phyloP scores from a whole-genome alignment of 2,113 vertebrate species.

The Sterrhoptilus dennistouni region DNA sequence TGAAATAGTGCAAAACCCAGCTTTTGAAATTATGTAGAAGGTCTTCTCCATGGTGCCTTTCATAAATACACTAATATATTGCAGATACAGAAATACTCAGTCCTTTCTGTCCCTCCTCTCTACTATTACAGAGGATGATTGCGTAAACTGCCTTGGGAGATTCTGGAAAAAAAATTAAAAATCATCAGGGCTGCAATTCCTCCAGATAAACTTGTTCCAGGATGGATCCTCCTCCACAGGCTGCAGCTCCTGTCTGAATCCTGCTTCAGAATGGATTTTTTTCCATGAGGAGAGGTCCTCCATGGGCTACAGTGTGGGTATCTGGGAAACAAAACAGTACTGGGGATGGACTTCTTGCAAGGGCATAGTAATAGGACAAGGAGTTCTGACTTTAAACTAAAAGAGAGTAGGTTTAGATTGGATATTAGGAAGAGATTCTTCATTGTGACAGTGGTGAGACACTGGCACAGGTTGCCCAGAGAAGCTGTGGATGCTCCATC shows the following conservation, averaged over 20 bases:
- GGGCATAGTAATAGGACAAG: neutral
- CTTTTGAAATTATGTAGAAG: neutral
- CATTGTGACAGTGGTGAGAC: neutral
- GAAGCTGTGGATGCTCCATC: neutral
- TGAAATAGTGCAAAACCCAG: neutral
- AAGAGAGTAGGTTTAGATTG: neutral
- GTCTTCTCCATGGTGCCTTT: neutral
- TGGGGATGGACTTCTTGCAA: neutral
- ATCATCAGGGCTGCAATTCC: neutral
- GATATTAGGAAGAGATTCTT: neutral
- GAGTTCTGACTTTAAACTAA: neutral
- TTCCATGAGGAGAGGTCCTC: neutral
- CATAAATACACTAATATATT: neutral
- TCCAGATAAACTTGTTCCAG: neutral
- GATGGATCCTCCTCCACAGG: neutral
- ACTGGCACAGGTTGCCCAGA: neutral
- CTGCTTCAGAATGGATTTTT: neutral
- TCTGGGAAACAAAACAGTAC: fast-evolving
- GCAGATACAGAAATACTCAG: neutral
- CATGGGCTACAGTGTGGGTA: no score
- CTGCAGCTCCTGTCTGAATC: neutral
- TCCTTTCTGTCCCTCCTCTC: neutral
- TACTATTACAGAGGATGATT: neutral
- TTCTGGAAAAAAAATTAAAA: neutral
- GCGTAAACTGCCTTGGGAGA: neutral